Percentiles rank a stretch among this genome's conserved stretches.
Conservation (phyloP, 2,113 vertebrate genomes). For the Pipra filicauda region DNA sequence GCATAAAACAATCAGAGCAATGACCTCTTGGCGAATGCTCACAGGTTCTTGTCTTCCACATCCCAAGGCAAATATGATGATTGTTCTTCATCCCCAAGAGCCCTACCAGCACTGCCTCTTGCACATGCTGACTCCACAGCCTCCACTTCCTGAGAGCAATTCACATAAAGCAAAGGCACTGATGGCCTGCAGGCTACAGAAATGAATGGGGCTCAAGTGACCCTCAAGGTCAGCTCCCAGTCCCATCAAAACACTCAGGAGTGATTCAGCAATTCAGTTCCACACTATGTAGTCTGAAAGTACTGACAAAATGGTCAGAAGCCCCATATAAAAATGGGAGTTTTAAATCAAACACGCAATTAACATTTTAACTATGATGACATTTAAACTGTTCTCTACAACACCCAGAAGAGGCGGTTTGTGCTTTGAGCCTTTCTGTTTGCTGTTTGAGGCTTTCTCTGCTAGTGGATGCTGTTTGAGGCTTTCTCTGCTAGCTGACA, state of each 20-base stretch:
- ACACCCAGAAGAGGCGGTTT: not conserved
- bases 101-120: not conserved
- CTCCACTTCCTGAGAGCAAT: not conserved
- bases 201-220: not conserved
- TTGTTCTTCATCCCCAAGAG: not conserved
- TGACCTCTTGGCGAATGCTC: not conserved
- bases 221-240: not conserved
- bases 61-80: not conserved
- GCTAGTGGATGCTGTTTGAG: not conserved
- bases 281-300: not conserved
- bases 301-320: not conserved
- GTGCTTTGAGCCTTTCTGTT: not conserved
- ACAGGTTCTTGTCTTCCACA: not conserved
- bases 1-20: not conserved
- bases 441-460: not conserved
- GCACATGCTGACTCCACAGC: rapidly evolving
- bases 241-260: not conserved
- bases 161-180: not conserved
- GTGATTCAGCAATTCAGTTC: not conserved
- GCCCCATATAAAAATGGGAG: not conserved
- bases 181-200: not conserved
- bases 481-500: not conserved
- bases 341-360: not conserved
- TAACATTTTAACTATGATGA: not conserved
- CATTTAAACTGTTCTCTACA: not conserved